A percentile compares a stretch with the other conserved stretches of the same genome.
These are phyloP conservation scores for Leptinotarsa lineolata DNA, from an alignment of 1,140 invertebrate species.

Conservation along the genomic window DNA sequence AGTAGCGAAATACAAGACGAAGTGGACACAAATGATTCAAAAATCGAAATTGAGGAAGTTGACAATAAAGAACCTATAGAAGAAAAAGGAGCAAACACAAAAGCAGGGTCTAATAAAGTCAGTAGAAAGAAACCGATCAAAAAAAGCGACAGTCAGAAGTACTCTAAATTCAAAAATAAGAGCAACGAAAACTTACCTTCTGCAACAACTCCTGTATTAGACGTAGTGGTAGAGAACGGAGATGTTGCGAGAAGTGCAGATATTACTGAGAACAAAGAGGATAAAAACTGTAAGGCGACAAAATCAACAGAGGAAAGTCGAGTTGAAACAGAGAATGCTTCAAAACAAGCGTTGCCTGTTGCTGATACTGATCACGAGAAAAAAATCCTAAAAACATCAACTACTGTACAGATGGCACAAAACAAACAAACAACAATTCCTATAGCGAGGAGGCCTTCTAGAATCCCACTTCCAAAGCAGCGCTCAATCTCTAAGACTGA, in stretches of 20 bases:
- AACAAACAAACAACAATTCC: conserved; percentile 42
- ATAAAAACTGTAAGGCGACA: neutral
- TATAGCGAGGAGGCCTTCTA: conserved; percentile 44
- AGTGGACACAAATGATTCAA: neutral
- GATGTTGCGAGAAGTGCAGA: neutral
- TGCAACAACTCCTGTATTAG: too few species aligned
- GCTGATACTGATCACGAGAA: neutral
- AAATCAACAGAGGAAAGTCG: neutral
- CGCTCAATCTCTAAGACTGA: conserved; percentile 42
- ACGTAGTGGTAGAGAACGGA: neutral
- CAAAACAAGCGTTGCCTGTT: too few species aligned
- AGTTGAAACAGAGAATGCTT: conserved; percentile 6
- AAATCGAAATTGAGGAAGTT: conserved; percentile 1
- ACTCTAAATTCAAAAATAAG: conserved; percentile 36
- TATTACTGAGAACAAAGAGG: conserved; percentile 1
- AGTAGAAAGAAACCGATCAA: conserved; percentile 34
- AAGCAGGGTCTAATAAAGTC: conserved; percentile 1
- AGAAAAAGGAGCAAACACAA: neutral
- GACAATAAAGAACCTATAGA: neutral
- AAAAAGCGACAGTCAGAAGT: conserved; percentile 36
- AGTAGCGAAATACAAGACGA: conserved; percentile 38
- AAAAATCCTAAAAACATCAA: conserved; percentile 37
- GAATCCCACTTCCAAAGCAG: conserved; percentile 51
- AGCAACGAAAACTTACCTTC: neutral
- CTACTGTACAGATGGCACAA: conserved; percentile 51